Evolutionary conservation across 1,140 invertebrate genomes (phyloP), one percentile per base, ranked within the genome.

Genomic region (Streblospio benedicti): DNA sequence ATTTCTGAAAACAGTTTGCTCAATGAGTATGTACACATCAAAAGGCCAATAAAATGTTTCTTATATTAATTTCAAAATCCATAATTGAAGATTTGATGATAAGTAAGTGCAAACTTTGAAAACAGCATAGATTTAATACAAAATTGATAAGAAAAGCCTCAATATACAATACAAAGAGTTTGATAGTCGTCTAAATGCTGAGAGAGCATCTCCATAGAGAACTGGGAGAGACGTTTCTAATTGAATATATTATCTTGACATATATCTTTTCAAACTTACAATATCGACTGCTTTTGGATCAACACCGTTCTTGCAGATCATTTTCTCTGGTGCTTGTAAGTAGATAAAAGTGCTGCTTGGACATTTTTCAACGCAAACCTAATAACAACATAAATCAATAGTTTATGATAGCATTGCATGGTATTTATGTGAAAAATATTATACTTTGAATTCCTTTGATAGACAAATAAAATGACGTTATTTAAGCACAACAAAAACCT

Each of bases 271-370:
- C 18, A 18, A 12, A n/a, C 30, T 55, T 20, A 4, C 18, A 1
- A 1, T 38, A 1, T 35, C 41, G 12, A 16, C 14, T 49, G 23
- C 20, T 25, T 14, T 55, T 18, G 31, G n/a, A n/a, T n/a, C 35
- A 33, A n/a, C 50, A 1, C 82, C 81, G 35, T 84, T 78, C 60
- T 81, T 81, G 72, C 90, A 94, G 41, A 89, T 85, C 63, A 90
- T 78, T 45, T 79, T 73, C 1, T 43, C 47, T n/a, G 35, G 23
- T 27, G 43, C 55, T 12, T 20, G n/a, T n/a, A n/a, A 14, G 20
- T 25, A 20, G 4, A 25, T 14, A 20, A 25, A 16, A 45, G 20
- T 44, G 38, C 55, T 20, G 25, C 28, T 2, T 5, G 55, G 55
- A 23, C 55, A 57, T 1, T 41, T n/a, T 1, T 25, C 28, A 1